Evolutionary conservation across 2,113 vertebrate genomes (phyloP), one percentile per base, ranked within the genome.

Genomic region (Megaleporinus macrocephalus): DNA sequence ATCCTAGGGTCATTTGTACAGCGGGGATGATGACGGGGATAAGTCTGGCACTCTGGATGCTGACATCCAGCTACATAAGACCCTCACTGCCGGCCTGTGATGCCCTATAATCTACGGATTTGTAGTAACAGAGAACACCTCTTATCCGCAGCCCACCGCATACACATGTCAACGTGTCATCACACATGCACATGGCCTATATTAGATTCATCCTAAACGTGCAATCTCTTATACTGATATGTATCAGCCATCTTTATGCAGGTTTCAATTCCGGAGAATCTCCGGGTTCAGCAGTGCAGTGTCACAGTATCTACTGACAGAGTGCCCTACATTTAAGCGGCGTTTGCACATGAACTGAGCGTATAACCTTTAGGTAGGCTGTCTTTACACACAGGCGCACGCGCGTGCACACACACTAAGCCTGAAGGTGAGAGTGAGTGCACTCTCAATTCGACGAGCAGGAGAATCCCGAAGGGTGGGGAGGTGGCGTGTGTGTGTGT

Each of bases 91-190:
- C 68, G 87, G 85, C 76, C 85, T 80, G 53, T 89, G 78, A 90
- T 86, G 79, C 87, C 88, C 80, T 78, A 82, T 93, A 94, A 94
- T 94, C 93, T 93, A 91, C 86, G 88, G 92, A 94, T 94, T 91
- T 93, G 88, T 84, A 88, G 93, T 94, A 93, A 94, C 85, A 91
- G 94, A 93, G 90, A 93, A 92, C 88, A 93, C 92, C 91, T 93
- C 91, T 93, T 93, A 93, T 93, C 91, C 87, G 80, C 62, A 70
- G 63, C 29, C 41, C 51, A 79, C 44, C 18, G 63, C 57, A 74
- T 27, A 78, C 68, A 73, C 29, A 79, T 55, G n/a, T 27, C 30
- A 68, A 59, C 22, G 59, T 59, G 20, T 36, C 41, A 4, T 63
- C 18, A 72, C 44, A 70, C 12, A 63, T 5, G 61, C n/a, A 41